Evolutionary conservation across 2,888 invertebrate genomes (phyloP).

Genomic region (Oscheius onirici): DNA sequence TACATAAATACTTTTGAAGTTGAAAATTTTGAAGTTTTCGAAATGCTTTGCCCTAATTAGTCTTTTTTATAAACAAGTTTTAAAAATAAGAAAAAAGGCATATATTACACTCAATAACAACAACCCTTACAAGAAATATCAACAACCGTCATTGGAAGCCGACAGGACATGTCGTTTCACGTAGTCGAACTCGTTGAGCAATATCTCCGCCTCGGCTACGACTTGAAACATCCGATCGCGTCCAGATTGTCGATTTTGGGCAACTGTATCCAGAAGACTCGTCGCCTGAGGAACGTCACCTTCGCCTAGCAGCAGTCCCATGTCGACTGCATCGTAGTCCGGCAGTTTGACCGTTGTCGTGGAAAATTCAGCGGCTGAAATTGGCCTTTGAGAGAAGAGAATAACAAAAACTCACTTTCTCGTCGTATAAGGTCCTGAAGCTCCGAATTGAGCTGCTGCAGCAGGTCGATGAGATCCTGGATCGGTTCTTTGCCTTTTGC

Average conservation of each 20-base stretch:
- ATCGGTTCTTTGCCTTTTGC: constrained; percentile 14
- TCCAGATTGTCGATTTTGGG: not conserved
- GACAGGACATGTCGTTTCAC: constrained; percentile 21
- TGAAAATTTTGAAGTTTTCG: too few species aligned
- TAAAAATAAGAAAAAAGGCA: not conserved
- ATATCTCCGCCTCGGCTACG: constrained; percentile 39
- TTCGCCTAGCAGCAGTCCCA: constrained; percentile 47
- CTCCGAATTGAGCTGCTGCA: constrained; percentile 1
- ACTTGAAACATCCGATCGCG: constrained; percentile 18
- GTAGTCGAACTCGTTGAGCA: constrained; percentile 47
- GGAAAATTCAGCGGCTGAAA: constrained; percentile 41
- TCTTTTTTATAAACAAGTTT: too few species aligned
- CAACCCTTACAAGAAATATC: not conserved
- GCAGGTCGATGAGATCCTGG: not conserved
- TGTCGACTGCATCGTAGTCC: constrained; percentile 45
- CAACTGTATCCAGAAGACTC: constrained; percentile 14
- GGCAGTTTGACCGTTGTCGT: constrained; percentile 42
- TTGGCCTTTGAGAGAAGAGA: too few species aligned
- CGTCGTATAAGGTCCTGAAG: not conserved
- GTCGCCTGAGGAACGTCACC: constrained; percentile 34
- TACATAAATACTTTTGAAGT: too few species aligned
- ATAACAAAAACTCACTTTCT: constrained; percentile 16
- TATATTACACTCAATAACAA: not conserved
- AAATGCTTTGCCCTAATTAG: too few species aligned
- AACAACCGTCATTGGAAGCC: not conserved